Evolutionary conservation across 2,113 vertebrate genomes (phyloP).

Genomic region (Polyodon spathula): DNA sequence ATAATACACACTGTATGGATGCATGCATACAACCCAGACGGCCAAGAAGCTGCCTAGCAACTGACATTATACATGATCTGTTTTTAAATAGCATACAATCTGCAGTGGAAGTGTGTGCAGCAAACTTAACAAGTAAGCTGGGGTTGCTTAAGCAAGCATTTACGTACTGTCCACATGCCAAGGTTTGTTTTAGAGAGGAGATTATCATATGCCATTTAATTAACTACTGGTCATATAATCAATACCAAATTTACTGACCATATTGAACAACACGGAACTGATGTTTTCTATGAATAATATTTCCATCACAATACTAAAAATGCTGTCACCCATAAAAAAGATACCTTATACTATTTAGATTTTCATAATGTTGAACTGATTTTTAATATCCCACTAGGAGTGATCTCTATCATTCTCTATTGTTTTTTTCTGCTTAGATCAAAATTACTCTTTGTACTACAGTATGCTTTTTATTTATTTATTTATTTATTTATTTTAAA

Average conservation of each 20-base stretch:
- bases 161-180: background rate
- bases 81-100: slow-evolving; percentile 20
- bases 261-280: background rate
- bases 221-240: background rate
- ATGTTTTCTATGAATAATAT: background rate
- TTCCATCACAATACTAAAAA: too few relatives aligned
- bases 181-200: background rate
- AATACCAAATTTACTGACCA: background rate
- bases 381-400: too few relatives aligned
- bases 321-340: too few relatives aligned
- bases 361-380: too few relatives aligned
- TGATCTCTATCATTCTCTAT: too few relatives aligned
- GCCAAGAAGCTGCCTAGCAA: slow-evolving; percentile 45
- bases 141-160: background rate
- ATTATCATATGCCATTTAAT: background rate
- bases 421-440: too few relatives aligned
- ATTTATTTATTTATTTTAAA: too few relatives aligned
- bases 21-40: slow-evolving; percentile 25
- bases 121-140: slow-evolving; percentile 11
- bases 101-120: slow-evolving; percentile 11
- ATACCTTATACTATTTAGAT: too few relatives aligned
- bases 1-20: slow-evolving; percentile 25
- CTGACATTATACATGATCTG: slow-evolving; percentile 17
- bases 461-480: too few relatives aligned
- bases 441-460: too few relatives aligned